A percentile compares a stretch with the other conserved stretches of the same genome.
Evolutionary conservation across 2,888 invertebrate species (phyloP).

Genomic region (Cerastoderma edule): DNA sequence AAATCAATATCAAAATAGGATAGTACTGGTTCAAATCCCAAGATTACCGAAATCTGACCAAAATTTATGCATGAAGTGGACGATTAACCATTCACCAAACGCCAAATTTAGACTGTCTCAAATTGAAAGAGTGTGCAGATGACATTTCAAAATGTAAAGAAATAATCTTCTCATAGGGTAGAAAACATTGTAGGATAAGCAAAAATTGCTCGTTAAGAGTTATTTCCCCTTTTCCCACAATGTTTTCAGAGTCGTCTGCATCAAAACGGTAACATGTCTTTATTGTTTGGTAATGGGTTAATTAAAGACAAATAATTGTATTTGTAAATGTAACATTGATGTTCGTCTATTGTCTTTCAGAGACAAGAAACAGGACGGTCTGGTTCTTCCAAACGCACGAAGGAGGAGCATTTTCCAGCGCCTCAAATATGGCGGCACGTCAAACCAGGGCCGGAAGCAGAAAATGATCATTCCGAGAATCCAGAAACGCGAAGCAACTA

Average conservation of each 20-base stretch:
- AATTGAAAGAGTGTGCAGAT: too few species aligned
- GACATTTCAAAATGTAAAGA: too few species aligned
- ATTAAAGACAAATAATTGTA: too few species aligned
- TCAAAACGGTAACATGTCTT: too few species aligned
- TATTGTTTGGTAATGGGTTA: not conserved
- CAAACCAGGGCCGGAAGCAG: conserved; percentile 26
- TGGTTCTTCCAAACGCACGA: conserved; percentile 29
- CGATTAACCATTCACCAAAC: too few species aligned
- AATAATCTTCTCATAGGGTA: not conserved
- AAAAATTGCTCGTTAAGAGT: not conserved
- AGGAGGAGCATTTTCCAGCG: conserved; percentile 45
- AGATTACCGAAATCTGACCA: too few species aligned
- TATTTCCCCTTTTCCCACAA: not conserved
- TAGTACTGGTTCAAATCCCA: too few species aligned
- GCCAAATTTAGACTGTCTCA: too few species aligned
- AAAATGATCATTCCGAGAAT: conserved; percentile 41
- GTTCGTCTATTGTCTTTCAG: conserved; percentile 39
- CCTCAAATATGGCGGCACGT: conserved; percentile 42
- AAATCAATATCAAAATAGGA: too few species aligned
- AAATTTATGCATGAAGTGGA: too few species aligned
- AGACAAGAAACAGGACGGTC: conserved; percentile 60
- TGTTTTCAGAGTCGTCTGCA: too few species aligned
- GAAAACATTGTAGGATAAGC: conserved; percentile 13
- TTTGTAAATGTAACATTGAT: too few species aligned
- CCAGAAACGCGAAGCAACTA: conserved; percentile 30